phyloP scores from a whole-genome alignment of 2,113 vertebrate genomes.

The Zootoca vivipara region DNA sequence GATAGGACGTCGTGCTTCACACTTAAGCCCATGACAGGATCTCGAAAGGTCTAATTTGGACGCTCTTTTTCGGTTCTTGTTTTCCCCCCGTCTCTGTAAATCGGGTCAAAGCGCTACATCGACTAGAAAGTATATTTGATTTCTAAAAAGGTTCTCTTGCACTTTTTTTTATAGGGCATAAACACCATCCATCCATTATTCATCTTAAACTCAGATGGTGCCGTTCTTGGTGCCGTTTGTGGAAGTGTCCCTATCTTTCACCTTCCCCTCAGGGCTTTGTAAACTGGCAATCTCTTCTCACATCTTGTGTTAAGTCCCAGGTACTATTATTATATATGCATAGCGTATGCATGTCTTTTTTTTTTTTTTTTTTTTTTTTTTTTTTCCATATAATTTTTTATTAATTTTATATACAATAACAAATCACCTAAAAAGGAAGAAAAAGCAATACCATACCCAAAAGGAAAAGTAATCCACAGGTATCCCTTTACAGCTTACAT shows the following conservation, averaged over 20 bases:
- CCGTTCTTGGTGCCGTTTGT: neutral
- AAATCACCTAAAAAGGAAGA: too few species aligned
- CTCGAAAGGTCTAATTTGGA: neutral
- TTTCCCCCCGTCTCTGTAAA: neutral
- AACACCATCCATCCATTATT: neutral
- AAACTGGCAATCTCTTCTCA: neutral
- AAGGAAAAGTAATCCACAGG: too few species aligned
- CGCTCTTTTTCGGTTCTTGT: neutral
- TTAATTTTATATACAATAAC: too few species aligned
- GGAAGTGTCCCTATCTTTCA: neutral
- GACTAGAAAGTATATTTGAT: neutral
- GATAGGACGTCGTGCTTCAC: neutral
- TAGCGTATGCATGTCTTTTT: too few species aligned
- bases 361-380: too few species aligned
- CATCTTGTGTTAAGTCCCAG: neutral
- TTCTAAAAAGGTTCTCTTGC: neutral
- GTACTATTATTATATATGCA: neutral
- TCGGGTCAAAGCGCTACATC: neutral
- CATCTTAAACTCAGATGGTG: neutral
- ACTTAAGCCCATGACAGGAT: neutral
- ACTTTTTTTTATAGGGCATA: neutral
- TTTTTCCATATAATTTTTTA: too few species aligned
- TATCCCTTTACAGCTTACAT: too few species aligned
- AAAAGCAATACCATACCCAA: too few species aligned
- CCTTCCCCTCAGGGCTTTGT: neutral